Percentiles rank a stretch among this genome's conserved stretches.
These are phyloP conservation scores for Apis dorsata DNA, from an alignment of 1,140 invertebrate genomes.

Conservation along the genomic window DNA sequence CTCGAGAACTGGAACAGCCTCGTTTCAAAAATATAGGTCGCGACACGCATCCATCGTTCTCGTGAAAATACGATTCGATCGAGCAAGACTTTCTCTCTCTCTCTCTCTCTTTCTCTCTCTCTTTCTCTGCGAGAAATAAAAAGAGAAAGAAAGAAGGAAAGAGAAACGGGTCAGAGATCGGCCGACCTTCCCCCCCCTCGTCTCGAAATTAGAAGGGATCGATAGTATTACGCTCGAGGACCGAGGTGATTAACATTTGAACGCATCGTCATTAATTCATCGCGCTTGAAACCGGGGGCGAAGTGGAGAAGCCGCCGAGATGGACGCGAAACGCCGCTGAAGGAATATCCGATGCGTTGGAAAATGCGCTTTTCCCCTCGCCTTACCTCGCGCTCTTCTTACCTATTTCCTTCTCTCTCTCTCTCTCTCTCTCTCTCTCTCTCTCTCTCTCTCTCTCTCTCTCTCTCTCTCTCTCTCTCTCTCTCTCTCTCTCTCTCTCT, in stretches of 20 bases:
- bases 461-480: not conserved
- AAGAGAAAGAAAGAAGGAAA: no score
- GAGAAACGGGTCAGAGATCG: conserved; percentile 25
- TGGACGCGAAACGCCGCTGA: conserved; percentile 25
- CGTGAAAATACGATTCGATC: conserved; percentile 5
- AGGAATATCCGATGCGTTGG: conserved; percentile 34
- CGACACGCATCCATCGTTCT: not conserved
- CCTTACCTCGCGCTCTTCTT: not conserved
- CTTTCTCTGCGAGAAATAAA: no score
- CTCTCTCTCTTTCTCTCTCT: not conserved
- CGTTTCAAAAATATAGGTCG: not conserved
- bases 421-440: not conserved
- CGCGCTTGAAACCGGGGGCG: conserved; percentile 11
- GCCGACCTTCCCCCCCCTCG: conserved; percentile 42
- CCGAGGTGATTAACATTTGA: not conserved
- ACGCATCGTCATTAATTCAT: conserved; percentile 56
- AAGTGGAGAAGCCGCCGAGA: conserved; percentile 26
- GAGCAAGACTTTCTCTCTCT: not conserved
- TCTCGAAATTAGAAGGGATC: conserved; percentile 49
- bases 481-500: not conserved
- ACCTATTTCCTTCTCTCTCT: not conserved
- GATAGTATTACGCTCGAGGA: conserved; percentile 38
- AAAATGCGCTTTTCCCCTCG: conserved; percentile 23
- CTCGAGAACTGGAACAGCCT: not conserved
- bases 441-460: not conserved